These are phyloP conservation scores for Turritopsis rubra DNA, from an alignment of 30 jellyfish, hydroid and myxozoan species.

Conservation along the genomic window DNA sequence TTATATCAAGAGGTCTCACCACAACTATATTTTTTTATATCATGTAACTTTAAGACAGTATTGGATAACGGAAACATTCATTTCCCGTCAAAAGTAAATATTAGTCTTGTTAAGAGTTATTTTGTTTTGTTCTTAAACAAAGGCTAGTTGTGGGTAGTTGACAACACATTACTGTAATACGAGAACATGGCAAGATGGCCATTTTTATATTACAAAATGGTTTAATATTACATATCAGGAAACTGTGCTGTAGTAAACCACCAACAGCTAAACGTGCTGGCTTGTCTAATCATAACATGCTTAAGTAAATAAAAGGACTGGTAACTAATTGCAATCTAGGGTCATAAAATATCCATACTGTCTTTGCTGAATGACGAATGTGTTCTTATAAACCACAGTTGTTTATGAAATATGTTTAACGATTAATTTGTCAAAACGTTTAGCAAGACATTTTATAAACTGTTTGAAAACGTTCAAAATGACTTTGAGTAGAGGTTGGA, in stretches of 20 bases:
- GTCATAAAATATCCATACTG: not conserved
- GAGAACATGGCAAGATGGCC: not conserved
- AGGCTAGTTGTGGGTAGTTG: not conserved
- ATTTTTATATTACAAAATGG: too few species aligned
- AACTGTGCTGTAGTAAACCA: not conserved
- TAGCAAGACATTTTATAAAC: not conserved
- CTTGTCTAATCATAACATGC: not conserved
- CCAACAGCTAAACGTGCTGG: not conserved
- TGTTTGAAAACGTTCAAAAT: not conserved
- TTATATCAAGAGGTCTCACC: not conserved
- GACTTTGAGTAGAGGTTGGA: constrained; percentile 7
- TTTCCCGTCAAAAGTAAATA: not conserved
- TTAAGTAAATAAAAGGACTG: not conserved
- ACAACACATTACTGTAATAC: not conserved
- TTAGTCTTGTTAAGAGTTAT: not conserved
- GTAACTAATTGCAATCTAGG: not conserved
- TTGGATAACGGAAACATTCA: not conserved
- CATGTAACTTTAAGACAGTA: too few species aligned
- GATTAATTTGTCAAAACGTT: not conserved
- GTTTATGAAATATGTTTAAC: not conserved
- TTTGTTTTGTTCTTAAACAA: not conserved
- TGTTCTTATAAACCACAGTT: not conserved
- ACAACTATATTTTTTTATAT: not conserved
- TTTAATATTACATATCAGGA: not conserved
- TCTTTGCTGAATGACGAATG: not conserved